Percentiles rank a stretch among this genome's conserved stretches.
These are phyloP conservation scores for Pituophis catenifer DNA, from an alignment of 2,113 vertebrate genomes.

Conservation along the genomic window DNA sequence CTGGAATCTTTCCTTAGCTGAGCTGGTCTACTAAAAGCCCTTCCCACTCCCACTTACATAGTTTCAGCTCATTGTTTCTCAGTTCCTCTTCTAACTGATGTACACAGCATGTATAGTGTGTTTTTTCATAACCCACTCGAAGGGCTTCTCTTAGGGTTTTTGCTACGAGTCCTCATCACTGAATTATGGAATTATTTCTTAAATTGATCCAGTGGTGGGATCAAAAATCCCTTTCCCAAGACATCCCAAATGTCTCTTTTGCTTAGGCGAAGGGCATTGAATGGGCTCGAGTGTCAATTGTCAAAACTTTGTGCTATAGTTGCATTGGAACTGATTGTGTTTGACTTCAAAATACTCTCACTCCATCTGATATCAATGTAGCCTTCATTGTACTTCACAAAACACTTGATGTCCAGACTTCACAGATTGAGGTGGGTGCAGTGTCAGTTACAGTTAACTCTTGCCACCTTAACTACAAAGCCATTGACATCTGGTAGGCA, in stretches of 20 bases:
- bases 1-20: neutral
- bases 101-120: neutral
- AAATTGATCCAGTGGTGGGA: neutral
- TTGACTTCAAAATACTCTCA: neutral
- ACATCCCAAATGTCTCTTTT: neutral
- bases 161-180: neutral
- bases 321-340: neutral
- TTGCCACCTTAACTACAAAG: neutral
- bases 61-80: neutral
- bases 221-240: neutral
- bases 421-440: neutral
- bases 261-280: neutral
- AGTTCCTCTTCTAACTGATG: neutral
- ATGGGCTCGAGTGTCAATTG: neutral
- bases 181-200: neutral
- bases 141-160: neutral
- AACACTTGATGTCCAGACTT: neutral
- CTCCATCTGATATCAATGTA: neutral
- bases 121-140: neutral
- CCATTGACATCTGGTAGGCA: neutral
- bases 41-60: neutral
- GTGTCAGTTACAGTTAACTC: neutral
- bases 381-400: neutral
- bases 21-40: neutral
- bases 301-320: neutral